Evolutionary conservation across 30 jellyfish, hydroid and myxozoan genomes (phyloP).

Genomic region (Aurelia sp.): DNA sequence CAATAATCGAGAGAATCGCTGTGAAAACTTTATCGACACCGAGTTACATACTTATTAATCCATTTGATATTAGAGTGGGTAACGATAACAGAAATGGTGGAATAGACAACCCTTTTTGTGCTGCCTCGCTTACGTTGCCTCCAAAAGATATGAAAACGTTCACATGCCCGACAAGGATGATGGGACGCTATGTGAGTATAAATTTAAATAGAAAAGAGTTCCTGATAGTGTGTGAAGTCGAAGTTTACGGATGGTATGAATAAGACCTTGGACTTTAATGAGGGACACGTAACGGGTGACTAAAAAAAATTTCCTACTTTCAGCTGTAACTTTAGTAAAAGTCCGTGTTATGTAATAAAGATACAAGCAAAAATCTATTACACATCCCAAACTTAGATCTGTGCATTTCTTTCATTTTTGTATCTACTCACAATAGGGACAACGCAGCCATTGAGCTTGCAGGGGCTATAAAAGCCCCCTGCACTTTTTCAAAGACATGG

Average conservation of each 20-base stretch:
- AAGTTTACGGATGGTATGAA: background rate
- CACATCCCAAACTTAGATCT: too few species aligned
- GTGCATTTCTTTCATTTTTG: too few species aligned
- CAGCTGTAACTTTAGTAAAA: too few species aligned
- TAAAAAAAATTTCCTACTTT: too few species aligned
- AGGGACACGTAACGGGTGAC: too few species aligned
- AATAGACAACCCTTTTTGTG: background rate
- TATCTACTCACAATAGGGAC: too few species aligned
- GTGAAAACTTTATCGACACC: background rate
- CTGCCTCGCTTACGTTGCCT: background rate
- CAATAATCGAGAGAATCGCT: background rate
- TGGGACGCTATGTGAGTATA: slow-evolving; percentile 3
- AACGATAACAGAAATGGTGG: slow-evolving; percentile 2
- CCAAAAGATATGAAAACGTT: background rate
- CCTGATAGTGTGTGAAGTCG: slow-evolving; percentile 1
- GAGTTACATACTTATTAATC: background rate
- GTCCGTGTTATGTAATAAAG: too few species aligned
- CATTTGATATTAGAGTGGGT: background rate
- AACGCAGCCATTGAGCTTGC: too few species aligned
- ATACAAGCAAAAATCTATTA: too few species aligned
- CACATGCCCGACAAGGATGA: background rate
- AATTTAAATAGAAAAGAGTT: background rate
- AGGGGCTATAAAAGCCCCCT: too few species aligned
- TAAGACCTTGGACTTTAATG: too few species aligned
- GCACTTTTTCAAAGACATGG: too few species aligned